phyloP scores from a whole-genome alignment of 30 jellyfish, hydroid and myxozoan genomes.

The Aurelia aurita complex sp. Pacific region DNA sequence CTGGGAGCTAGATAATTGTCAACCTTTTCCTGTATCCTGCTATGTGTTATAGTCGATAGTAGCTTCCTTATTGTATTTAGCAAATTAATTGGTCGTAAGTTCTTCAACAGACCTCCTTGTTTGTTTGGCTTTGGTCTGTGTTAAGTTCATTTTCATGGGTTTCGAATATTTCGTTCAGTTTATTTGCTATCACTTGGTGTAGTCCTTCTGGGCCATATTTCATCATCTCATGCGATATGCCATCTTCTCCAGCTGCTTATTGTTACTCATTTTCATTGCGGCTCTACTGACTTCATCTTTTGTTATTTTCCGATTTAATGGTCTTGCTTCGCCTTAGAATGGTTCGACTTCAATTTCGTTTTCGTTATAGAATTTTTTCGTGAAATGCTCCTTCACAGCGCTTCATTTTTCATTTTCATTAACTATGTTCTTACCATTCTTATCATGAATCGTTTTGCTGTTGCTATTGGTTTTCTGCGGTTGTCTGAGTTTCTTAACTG shows the following conservation, averaged over 20 bases:
- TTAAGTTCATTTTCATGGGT: constrained; percentile 38
- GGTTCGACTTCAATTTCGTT: too few species aligned
- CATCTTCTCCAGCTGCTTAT: constrained; percentile 53
- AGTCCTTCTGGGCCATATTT: constrained; percentile 59
- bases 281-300: too few species aligned
- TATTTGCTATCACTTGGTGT: constrained; percentile 19
- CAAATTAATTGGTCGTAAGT: constrained; percentile 29
- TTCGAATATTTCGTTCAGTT: constrained; percentile 42
- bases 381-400: too few species aligned
- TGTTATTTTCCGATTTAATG: too few species aligned
- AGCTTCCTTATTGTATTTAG: constrained; percentile 35
- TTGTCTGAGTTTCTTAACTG: too few species aligned
- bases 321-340: too few species aligned
- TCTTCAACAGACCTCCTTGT: constrained; percentile 28
- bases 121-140: constrained; percentile 37
- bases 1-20: constrained; percentile 37
- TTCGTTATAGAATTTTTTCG: too few species aligned
- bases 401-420: too few species aligned
- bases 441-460: neutral
- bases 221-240: constrained; percentile 42
- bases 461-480: too few species aligned
- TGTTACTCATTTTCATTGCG: constrained; percentile 8
- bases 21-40: constrained; percentile 31
- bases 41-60: constrained; percentile 19
- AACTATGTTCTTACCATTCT: neutral